These are phyloP conservation scores for Bombus waltoni DNA, from an alignment of 1,140 invertebrate species.

Conservation along the genomic window DNA sequence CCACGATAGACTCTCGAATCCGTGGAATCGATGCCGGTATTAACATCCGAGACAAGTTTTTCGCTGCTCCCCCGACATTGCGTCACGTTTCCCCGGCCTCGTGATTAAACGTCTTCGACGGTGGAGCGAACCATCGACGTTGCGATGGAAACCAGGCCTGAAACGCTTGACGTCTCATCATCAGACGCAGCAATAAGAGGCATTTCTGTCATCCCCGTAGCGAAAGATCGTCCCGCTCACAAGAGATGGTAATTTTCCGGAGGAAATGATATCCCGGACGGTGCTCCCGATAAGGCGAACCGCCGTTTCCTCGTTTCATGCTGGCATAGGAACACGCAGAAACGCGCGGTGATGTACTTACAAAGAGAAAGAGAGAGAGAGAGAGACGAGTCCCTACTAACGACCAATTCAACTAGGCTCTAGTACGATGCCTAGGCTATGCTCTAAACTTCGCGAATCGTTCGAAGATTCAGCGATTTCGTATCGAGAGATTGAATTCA, in stretches of 20 bases:
- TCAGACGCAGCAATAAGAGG: constrained; percentile 55
- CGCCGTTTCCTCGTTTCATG: constrained; percentile 26
- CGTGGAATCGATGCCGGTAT: constrained; percentile 35
- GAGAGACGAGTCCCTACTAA: not conserved
- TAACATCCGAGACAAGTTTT: constrained; percentile 41
- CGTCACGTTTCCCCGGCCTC: constrained; percentile 23
- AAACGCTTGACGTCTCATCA: constrained; percentile 61
- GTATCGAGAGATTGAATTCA: not conserved
- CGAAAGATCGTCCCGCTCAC: constrained; percentile 57
- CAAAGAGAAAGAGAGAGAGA: not conserved
- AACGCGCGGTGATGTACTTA: not conserved
- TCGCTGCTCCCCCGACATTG: not conserved
- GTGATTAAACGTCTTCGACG: constrained; percentile 56
- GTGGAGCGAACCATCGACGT: constrained; percentile 50
- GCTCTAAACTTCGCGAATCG: constrained; percentile 42
- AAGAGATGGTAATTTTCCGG: constrained; percentile 69
- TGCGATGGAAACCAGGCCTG: constrained; percentile 56
- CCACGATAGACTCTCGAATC: not conserved
- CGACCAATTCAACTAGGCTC: constrained; percentile 38
- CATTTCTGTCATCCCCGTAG: constrained; percentile 30
- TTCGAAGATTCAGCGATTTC: constrained; percentile 2
- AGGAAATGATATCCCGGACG: constrained; percentile 68
- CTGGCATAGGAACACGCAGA: not conserved
- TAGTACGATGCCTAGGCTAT: constrained; percentile 40
- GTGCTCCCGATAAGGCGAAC: constrained; percentile 59